A percentile compares a stretch with the other conserved stretches of the same genome.
Conservation (phyloP, 2,797 vertebrate species). For the Xenopus petersii region DNA sequence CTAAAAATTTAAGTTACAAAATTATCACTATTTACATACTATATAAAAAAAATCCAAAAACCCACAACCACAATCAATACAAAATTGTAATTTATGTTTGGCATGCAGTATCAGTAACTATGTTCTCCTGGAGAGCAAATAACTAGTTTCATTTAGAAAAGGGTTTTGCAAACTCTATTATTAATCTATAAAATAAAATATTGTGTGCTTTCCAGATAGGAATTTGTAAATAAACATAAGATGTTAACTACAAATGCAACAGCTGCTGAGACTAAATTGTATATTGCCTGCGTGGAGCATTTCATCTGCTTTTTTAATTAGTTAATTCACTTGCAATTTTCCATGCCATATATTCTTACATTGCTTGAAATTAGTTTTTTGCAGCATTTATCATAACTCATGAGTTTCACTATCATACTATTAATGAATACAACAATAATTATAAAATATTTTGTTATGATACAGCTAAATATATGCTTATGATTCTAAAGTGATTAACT, state of each 20-base stretch:
- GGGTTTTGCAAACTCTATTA: slow-evolving; percentile 8
- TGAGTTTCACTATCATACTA: slow-evolving; percentile 47
- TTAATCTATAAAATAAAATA: slow-evolving; percentile 33
- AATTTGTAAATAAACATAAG: slow-evolving; percentile 41
- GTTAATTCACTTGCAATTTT: slow-evolving; percentile 49
- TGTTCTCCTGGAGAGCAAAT: slow-evolving; percentile 5
- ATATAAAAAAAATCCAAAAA: not conserved
- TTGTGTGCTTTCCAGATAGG: slow-evolving; percentile 33
- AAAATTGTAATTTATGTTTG: not conserved
- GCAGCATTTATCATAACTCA: slow-evolving; percentile 41
- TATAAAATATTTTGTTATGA: no score
- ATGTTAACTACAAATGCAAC: slow-evolving; percentile 47
- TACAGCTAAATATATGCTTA: slow-evolving; percentile 7
- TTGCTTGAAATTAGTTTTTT: slow-evolving; percentile 47
- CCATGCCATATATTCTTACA: slow-evolving; percentile 47
- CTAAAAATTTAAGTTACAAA: slow-evolving; percentile 19
- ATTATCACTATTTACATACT: not conserved
- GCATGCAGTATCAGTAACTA: not conserved
- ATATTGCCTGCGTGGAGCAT: slow-evolving; percentile 30
- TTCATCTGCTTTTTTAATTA: slow-evolving; percentile 48
- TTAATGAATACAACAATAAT: slow-evolving; percentile 22
- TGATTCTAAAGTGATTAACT: slow-evolving; percentile 27
- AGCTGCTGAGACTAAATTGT: slow-evolving; percentile 43
- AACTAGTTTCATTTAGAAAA: slow-evolving; percentile 12
- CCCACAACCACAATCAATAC: slow-evolving; percentile 5